phyloP scores from a whole-genome alignment of 1,140 invertebrate genomes.

The Sipha flava region DNA sequence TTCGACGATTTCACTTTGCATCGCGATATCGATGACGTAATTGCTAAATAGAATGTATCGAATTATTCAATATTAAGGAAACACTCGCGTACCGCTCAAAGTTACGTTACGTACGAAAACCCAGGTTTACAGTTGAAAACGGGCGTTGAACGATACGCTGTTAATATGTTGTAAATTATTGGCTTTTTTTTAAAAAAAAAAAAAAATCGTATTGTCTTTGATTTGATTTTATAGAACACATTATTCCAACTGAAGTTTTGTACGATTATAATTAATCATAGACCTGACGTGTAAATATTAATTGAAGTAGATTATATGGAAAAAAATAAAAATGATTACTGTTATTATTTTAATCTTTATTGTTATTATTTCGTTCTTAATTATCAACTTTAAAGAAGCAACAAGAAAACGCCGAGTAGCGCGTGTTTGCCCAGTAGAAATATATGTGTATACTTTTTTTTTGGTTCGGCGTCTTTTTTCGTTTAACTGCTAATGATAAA shows the following conservation, averaged over 20 bases:
- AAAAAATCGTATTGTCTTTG: too few species aligned
- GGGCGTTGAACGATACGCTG: too few species aligned
- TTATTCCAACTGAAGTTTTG: neutral
- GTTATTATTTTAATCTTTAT: neutral
- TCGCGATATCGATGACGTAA: too few species aligned
- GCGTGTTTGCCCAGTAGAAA: neutral
- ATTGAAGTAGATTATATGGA: neutral
- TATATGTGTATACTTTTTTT: neutral
- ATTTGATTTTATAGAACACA: too few species aligned
- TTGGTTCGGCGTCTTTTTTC: neutral
- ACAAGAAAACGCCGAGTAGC: neutral
- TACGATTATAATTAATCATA: neutral
- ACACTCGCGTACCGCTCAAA: too few species aligned
- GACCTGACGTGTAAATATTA: neutral
- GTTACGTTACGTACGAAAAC: too few species aligned
- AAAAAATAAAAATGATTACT: neutral
- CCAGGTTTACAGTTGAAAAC: too few species aligned
- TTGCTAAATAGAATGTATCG: too few species aligned
- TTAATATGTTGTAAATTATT: too few species aligned
- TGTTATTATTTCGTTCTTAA: neutral
- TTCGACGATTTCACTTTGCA: too few species aligned
- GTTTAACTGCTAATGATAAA: conserved; percentile 13
- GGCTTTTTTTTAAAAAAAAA: too few species aligned
- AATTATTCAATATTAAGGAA: too few species aligned
- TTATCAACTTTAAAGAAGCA: neutral